These are phyloP conservation scores for Manis crassicaudata DNA, from an alignment of 2,797 vertebrate genomes.

Conservation along the genomic window DNA sequence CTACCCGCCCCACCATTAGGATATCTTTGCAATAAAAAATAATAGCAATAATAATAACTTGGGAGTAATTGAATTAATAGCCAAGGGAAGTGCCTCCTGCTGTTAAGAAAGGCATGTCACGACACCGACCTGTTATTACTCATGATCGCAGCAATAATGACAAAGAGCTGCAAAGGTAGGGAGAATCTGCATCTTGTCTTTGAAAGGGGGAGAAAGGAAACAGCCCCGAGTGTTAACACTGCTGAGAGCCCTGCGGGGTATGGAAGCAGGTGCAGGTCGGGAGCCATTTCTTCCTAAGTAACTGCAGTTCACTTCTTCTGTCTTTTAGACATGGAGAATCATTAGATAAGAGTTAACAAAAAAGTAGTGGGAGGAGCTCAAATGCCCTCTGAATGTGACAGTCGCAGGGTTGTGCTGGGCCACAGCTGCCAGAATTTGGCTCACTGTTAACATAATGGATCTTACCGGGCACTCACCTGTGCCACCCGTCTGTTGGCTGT, in stretches of 20 bases:
- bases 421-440: not conserved
- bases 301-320: not conserved
- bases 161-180: not conserved
- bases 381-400: not conserved
- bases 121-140: not conserved
- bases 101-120: not conserved
- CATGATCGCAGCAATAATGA: not conserved
- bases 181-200: not conserved
- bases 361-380: not conserved
- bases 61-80: conserved; percentile 52
- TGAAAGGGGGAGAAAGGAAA: not conserved
- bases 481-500: not conserved
- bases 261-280: not conserved
- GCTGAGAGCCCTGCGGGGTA: accelerated
- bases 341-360: not conserved
- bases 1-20: not conserved
- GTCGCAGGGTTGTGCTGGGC: not conserved
- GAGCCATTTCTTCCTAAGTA: not conserved
- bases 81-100: conserved; percentile 26
- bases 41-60: not conserved
- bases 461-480: not conserved
- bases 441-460: no score
- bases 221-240: not conserved
- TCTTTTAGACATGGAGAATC: not conserved
- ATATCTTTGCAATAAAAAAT: not conserved